A percentile compares a stretch with the other conserved stretches of the same genome.
Conservation (phyloP, 1,140 invertebrate species). For the Odontomachus brunneus region DNA sequence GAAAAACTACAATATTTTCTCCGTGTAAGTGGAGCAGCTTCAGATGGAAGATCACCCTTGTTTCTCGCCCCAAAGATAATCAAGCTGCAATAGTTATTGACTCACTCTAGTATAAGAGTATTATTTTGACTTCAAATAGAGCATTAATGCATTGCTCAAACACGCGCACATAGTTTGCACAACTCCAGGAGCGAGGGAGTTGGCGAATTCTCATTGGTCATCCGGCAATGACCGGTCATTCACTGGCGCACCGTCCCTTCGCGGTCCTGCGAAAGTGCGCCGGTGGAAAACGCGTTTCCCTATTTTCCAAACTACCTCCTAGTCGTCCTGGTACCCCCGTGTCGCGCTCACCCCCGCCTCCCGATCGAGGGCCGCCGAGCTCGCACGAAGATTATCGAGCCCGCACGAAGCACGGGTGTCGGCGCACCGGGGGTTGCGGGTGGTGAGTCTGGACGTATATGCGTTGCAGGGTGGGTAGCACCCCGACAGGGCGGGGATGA, state of each 20-base stretch:
- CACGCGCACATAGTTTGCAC: too few relatives aligned
- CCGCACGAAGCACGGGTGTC: constrained; percentile 69
- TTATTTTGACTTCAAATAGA: too few relatives aligned
- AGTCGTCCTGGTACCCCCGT: not conserved
- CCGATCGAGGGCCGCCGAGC: constrained; percentile 50
- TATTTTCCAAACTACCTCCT: constrained; percentile 37
- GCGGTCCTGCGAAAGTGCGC: not conserved
- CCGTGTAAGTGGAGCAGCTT: too few relatives aligned
- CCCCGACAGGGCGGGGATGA: constrained; percentile 6
- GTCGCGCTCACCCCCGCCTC: constrained; percentile 39
- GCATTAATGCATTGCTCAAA: too few relatives aligned
- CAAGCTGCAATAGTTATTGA: too few relatives aligned
- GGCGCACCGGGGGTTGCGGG: constrained; percentile 41
- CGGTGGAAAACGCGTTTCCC: constrained; percentile 40
- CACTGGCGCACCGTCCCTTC: constrained; percentile 4
- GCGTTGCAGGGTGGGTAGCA: constrained; percentile 33
- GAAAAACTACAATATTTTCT: too few relatives aligned
- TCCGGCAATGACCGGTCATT: constrained; percentile 37
- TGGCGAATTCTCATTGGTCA: not conserved
- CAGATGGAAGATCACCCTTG: too few relatives aligned
- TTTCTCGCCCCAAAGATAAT: too few relatives aligned
- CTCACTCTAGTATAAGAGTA: too few relatives aligned
- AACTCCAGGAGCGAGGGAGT: too few relatives aligned
- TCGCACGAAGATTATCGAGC: constrained; percentile 77
- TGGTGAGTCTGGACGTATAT: constrained; percentile 37